Evolutionary conservation across 1,140 invertebrate species (phyloP).

Genomic region (Calephelis virginiensis): DNA sequence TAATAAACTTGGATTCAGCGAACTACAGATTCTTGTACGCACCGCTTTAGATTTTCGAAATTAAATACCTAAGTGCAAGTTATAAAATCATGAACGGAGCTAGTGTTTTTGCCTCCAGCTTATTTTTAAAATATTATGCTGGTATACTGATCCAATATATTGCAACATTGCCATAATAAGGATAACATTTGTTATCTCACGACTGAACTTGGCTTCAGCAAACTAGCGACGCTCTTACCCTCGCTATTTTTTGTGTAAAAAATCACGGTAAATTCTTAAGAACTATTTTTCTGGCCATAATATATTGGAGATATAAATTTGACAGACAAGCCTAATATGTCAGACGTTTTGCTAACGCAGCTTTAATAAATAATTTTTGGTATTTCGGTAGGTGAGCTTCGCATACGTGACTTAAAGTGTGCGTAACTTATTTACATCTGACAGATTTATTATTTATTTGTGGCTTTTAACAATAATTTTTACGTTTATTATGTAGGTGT

Average conservation of each 20-base stretch:
- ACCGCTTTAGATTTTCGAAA: no score
- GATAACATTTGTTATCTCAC: slow-evolving; percentile 27
- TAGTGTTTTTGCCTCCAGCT: not conserved
- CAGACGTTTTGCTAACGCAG: slow-evolving; percentile 68
- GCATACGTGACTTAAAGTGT: slow-evolving; percentile 21
- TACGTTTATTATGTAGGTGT: no score
- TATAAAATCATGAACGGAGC: not conserved
- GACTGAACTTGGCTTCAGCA: slow-evolving; percentile 17
- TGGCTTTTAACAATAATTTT: no score
- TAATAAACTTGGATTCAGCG: no score
- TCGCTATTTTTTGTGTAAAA: slow-evolving; percentile 35
- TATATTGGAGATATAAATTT: slow-evolving; percentile 76
- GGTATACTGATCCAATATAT: slow-evolving; percentile 20
- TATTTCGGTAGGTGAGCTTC: slow-evolving; percentile 20
- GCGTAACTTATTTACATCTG: no score
- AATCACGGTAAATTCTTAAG: slow-evolving; percentile 59
- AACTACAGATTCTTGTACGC: no score
- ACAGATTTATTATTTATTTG: no score
- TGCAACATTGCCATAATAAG: slow-evolving; percentile 10
- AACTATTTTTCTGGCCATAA: slow-evolving; percentile 60
- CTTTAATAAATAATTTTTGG: slow-evolving; percentile 69
- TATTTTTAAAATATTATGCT: slow-evolving; percentile 19
- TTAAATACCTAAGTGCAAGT: not conserved
- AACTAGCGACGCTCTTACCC: not conserved
- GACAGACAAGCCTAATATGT: slow-evolving; percentile 71